phyloP scores from a whole-genome alignment of 1,140 invertebrate species.

The Tetragonula clypearis region DNA sequence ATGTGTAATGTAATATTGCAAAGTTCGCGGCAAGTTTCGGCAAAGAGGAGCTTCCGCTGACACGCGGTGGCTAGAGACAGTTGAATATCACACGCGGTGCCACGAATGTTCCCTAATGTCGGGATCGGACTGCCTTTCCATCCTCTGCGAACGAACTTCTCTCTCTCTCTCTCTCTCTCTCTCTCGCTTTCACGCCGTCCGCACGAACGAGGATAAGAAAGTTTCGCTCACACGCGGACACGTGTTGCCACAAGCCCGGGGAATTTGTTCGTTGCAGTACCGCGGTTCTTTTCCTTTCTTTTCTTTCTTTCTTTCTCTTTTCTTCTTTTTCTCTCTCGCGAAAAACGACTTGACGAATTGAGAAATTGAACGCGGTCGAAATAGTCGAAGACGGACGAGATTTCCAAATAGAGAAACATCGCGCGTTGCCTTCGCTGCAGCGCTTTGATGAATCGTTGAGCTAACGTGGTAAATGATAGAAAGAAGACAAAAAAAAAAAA shows the following conservation, averaged over 20 bases:
- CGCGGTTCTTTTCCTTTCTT: too few species aligned
- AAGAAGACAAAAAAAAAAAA: neutral
- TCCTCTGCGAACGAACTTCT: neutral
- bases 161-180: neutral
- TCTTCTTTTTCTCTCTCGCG: too few species aligned
- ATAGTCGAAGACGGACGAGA: neutral
- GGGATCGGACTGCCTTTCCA: neutral
- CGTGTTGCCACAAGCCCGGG: too few species aligned
- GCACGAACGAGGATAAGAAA: neutral
- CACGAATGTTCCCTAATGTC: slow-evolving; percentile 13
- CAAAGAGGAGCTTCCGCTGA: slow-evolving; percentile 27
- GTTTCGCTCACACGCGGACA: neutral
- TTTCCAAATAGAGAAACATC: neutral
- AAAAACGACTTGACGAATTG: neutral
- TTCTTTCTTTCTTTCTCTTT: too few species aligned
- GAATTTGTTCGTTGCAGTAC: too few species aligned
- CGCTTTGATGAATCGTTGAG: neutral
- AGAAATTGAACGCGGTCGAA: neutral
- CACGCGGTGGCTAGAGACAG: slow-evolving; percentile 39
- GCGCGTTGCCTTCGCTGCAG: neutral
- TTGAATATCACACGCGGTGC: slow-evolving; percentile 38
- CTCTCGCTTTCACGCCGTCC: neutral
- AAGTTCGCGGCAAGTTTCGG: slow-evolving; percentile 42
- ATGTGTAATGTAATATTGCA: slow-evolving; percentile 45
- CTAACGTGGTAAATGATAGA: neutral